Evolutionary conservation across 2,113 vertebrate species (phyloP).

Genomic region (Coreoperca whiteheadi): DNA sequence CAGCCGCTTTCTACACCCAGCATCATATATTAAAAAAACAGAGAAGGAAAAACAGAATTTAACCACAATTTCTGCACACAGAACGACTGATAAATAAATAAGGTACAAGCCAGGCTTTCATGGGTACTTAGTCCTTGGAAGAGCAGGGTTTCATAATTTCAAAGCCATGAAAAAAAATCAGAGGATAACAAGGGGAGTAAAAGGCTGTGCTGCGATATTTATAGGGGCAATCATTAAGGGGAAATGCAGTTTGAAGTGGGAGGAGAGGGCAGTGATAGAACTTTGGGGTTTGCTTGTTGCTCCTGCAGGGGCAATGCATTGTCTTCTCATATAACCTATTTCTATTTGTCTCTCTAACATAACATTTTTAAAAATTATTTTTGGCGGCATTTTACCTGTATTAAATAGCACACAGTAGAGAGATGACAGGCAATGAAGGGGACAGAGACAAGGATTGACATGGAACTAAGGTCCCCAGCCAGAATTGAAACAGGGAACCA

Average conservation of each 20-base stretch:
- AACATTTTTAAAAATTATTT: slow-evolving; percentile 7
- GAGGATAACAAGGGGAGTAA: slow-evolving; percentile 53
- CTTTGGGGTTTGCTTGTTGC: slow-evolving; percentile 47
- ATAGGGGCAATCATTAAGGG: slow-evolving; percentile 67
- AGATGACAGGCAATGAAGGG: not conserved
- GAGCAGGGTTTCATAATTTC: slow-evolving; percentile 47
- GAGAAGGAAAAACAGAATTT: slow-evolving; percentile 40
- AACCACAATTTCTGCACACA: slow-evolving; percentile 30
- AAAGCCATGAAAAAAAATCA: slow-evolving; percentile 52
- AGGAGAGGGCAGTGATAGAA: slow-evolving; percentile 32
- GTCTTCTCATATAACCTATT: slow-evolving; percentile 25
- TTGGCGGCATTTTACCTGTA: not conserved
- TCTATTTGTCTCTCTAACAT: slow-evolving; percentile 14
- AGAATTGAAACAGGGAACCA: not conserved
- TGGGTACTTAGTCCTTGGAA: slow-evolving; percentile 46
- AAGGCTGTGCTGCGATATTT: slow-evolving; percentile 63
- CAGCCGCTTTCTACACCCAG: slow-evolving; percentile 69
- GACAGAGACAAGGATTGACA: not conserved
- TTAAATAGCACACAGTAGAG: not conserved
- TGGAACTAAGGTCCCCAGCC: not conserved
- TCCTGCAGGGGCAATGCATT: slow-evolving; percentile 40
- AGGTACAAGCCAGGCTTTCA: slow-evolving; percentile 43
- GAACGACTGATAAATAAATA: slow-evolving; percentile 56
- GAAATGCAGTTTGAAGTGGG: slow-evolving; percentile 61
- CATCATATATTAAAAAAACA: slow-evolving; percentile 32